Evolutionary conservation across 2,797 vertebrate species (phyloP).

Genomic region (Sebastes taczanowskii): DNA sequence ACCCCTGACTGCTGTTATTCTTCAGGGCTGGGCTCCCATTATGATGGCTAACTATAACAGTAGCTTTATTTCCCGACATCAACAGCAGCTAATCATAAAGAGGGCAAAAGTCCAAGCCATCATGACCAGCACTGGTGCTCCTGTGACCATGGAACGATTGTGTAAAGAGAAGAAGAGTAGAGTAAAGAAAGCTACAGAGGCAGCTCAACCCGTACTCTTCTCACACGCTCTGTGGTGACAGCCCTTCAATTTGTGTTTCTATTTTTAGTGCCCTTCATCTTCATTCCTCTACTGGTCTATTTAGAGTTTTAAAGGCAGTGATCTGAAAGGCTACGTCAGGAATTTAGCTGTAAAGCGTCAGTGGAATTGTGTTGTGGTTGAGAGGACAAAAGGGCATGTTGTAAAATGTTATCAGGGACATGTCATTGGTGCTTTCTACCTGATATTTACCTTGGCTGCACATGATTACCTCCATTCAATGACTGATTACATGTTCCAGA

Average conservation of each 20-base stretch:
- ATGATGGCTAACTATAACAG: background rate
- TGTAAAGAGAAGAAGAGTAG: background rate
- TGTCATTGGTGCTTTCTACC: background rate
- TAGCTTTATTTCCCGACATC: background rate
- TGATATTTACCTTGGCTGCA: conserved; percentile 28
- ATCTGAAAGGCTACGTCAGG: conserved; percentile 9
- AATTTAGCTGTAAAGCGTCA: background rate
- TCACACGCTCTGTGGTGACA: conserved; percentile 1
- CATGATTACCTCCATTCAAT: background rate
- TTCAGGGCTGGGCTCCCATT: background rate
- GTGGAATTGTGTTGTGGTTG: background rate
- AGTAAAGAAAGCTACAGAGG: background rate
- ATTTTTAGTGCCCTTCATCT: conserved; percentile 20
- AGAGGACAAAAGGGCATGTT: conserved; percentile 15
- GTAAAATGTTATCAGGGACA: conserved; percentile 34
- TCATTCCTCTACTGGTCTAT: background rate
- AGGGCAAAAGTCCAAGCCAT: background rate
- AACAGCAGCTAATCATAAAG: background rate
- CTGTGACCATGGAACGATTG: background rate
- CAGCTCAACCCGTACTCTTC: conserved; percentile 1
- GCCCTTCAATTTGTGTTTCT: conserved; percentile 26
- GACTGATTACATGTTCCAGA: conserved; percentile 18
- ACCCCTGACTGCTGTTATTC: background rate
- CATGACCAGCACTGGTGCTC: background rate
- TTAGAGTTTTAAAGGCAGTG: background rate